Base-by-base conservation (phyloP, 2,113 vertebrate species). In the Hyla sarda region DNA sequence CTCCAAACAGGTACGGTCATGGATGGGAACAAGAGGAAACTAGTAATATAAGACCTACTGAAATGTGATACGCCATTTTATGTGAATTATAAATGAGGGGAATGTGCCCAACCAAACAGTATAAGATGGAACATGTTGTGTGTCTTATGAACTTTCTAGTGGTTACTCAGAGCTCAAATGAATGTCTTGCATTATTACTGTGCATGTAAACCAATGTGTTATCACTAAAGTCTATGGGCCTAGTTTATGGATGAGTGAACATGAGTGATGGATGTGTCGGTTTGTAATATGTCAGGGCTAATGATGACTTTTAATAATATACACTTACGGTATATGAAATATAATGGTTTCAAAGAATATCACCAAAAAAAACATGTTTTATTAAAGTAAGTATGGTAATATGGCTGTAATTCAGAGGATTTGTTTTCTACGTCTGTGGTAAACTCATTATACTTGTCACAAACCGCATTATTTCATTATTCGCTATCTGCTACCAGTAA, bases 161-260 rank as follows among this genome's bases (percentile, higher is more conserved):
- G 14, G 11, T 3, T 58, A 28, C 52, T 79, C 76, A 16, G 34
- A 37, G 54, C 77, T 60, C 77, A 80, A 76, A 80, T 80, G 54
- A 54, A 58, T 62, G 54, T 60, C 54, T 37, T 32, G 25, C 34
- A 60, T 79, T 32, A 45, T 5, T 37, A n/a, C 58, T 14, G 13
- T 50, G n/a, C 47, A 52, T 76, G 45, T 76, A 17, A 48, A 76
- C 25, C 76, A 79, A n/a, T 56, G 32, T 32, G 19, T 58, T 45
- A 25, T 54, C 77, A 60, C 50, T 60, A 80, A 56, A 62, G 77
- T 80, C 23, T 80, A 80, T 58, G 76, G 76, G 25, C 54, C 54
- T 54, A 25, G 34, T 62, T n/a, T 80, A 60, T 80, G 54, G 12
- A n/a, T 58, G 77, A n/a, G 34, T n/a, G 11, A 41, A 45, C n/a